Percentiles rank a stretch among this genome's conserved stretches.
Evolutionary conservation across 2,113 vertebrate genomes (phyloP).

Genomic region (Microcebus tavaratra): DNA sequence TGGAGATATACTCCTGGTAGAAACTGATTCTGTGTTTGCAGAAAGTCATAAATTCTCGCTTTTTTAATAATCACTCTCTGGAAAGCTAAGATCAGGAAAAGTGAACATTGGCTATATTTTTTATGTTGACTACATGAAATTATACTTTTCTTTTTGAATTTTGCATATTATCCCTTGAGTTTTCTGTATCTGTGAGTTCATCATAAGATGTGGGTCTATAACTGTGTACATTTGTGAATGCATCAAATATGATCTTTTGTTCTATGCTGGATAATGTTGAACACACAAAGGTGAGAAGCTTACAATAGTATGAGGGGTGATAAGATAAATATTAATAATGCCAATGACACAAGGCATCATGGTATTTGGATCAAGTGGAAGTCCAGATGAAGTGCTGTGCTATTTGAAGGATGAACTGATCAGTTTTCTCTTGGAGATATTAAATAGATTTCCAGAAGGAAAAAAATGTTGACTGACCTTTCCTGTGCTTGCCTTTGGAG

Average conservation of each 20-base stretch:
- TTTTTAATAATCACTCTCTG: conserved; percentile 44
- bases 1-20: not conserved
- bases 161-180: not conserved
- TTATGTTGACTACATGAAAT: not conserved
- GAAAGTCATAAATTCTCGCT: conserved; percentile 1
- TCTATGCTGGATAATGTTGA: not conserved
- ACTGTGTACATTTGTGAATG: not conserved
- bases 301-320: not conserved
- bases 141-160: not conserved
- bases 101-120: not conserved
- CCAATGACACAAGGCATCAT: not conserved
- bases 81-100: not conserved
- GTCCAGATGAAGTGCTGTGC: not conserved
- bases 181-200: not conserved
- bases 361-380: not conserved
- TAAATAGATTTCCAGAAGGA: not conserved
- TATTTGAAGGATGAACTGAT: not conserved
- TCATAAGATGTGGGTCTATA: not conserved
- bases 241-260: not conserved
- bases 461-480: not conserved
- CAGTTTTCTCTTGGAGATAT: not conserved
- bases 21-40: conserved; percentile 29
- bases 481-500: not conserved
- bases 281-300: not conserved
- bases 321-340: not conserved